Percentiles rank a stretch among this genome's conserved stretches.
Conservation (phyloP, 2,888 invertebrate species). For the Pyrgus malvae region DNA sequence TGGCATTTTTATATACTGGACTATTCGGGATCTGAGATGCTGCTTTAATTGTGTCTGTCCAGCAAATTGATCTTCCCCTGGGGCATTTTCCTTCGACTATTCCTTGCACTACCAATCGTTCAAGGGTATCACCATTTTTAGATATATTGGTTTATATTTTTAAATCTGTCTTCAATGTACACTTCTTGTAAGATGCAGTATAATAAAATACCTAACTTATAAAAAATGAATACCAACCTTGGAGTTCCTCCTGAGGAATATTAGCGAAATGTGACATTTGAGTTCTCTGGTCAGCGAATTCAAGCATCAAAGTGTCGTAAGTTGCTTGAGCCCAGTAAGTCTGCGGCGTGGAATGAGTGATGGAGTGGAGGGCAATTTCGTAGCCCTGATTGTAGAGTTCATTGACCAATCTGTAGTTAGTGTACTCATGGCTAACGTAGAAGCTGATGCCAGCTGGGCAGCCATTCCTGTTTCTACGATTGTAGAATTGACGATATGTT, state of each 20-base stretch:
- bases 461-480: slow-evolving; percentile 83
- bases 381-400: slow-evolving; percentile 81
- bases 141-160: too few species aligned
- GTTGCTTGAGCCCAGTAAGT: slow-evolving; percentile 81
- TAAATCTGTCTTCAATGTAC: too few species aligned
- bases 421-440: slow-evolving; percentile 88
- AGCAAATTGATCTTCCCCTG: too few species aligned
- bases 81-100: too few species aligned
- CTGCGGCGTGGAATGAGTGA: slow-evolving; percentile 79
- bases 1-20: too few species aligned
- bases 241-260: slow-evolving; percentile 64
- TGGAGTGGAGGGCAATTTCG: slow-evolving; percentile 87
- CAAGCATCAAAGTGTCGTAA: slow-evolving; percentile 70
- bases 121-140: too few species aligned
- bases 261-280: slow-evolving; percentile 78
- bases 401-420: slow-evolving; percentile 84
- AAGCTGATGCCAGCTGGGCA: slow-evolving; percentile 85
- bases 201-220: too few species aligned
- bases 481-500: slow-evolving; percentile 74
- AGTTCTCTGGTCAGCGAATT: slow-evolving; percentile 82
- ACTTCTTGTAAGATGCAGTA: too few species aligned
- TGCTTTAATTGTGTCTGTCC: too few species aligned
- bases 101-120: too few species aligned
- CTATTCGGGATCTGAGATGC: too few species aligned
- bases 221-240: slow-evolving; percentile 44